Base-by-base conservation (phyloP, 2,797 vertebrate species). In the Catharus ustulatus region DNA sequence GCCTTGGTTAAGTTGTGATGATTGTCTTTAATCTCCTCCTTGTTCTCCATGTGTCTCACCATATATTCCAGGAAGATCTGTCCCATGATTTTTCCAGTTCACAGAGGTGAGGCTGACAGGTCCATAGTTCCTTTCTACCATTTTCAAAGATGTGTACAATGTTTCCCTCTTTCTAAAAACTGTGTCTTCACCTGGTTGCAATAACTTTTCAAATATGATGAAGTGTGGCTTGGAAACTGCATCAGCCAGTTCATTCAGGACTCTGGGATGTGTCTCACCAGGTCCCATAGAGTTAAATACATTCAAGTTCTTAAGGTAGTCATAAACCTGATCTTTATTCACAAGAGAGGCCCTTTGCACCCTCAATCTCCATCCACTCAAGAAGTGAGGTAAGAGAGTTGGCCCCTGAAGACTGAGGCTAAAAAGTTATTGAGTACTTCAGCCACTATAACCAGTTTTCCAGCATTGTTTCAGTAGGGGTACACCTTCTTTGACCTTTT, bases 311-410 rank as follows among this genome's bases (percentile, higher is more conserved):
- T 34, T 62, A 34, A 69, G 13, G 20, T 46, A 34, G 9, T 54
- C 24, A 10, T 30, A 11, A 77, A 30, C 24, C 14, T 48, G 20
- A 48, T 55, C 16, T 40, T 69, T n/a, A 42, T 55, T 55, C 23
- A 48, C 20, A 42, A 48, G 21, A 12, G 20, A 30, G 42, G 11
- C 9, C 16, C n/a, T 61, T 46, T 61, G 13, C 13, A 46, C 19
- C 46, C 24, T 59, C n/a, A 68, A 7, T 24, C 38, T 38, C 13
- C 20, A n/a, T 29, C 23, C 19, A 24, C 40, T 68, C 0, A 0
- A 64, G 80, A 64, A 13, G 24, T 46, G 15, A 63, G 29, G 7
- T 48, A 48, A 34, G 34, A 64, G 59, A 55, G 13, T 34, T 34
- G 34, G 34, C 34, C 34, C 34, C 34, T 34, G 34, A 69, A 48